Evolutionary conservation across 2,797 vertebrate species (phyloP).

Genomic region (Sebastes matsubarae): DNA sequence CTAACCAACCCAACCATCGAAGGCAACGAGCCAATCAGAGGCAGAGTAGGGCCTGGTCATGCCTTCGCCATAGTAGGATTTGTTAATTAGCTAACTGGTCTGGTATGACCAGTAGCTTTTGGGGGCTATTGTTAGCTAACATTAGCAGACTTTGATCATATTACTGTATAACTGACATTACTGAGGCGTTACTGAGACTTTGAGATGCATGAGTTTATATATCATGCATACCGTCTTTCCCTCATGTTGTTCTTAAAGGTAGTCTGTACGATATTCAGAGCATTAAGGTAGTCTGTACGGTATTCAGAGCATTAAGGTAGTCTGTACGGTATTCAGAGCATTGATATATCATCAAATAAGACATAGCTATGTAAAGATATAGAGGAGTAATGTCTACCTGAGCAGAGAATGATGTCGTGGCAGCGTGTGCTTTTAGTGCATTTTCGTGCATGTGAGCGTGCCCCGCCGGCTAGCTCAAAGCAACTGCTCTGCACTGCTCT

Average conservation of each 20-base stretch:
- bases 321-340: not conserved
- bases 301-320: too few relatives aligned
- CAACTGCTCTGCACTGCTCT: too few relatives aligned
- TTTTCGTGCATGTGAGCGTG: too few relatives aligned
- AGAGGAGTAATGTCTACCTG: not conserved
- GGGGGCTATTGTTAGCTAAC: not conserved
- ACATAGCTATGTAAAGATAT: too few relatives aligned
- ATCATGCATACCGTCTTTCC: not conserved
- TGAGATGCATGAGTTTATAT: too few relatives aligned
- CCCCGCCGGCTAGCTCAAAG: too few relatives aligned
- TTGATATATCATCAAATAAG: not conserved
- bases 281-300: too few relatives aligned
- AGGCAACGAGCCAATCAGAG: not conserved
- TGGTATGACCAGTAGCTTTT: not conserved
- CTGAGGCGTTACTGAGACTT: not conserved
- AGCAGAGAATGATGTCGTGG: too few relatives aligned
- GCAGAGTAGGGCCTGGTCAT: too few relatives aligned
- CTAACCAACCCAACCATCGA: not conserved
- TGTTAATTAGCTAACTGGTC: not conserved
- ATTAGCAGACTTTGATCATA: not conserved
- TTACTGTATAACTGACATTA: not conserved
- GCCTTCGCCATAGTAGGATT: not conserved
- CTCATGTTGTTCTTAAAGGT: not conserved
- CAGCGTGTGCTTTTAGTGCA: too few relatives aligned
- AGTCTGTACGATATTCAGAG: not conserved